These are phyloP conservation scores for Rhegmatorhina hoffmannsi DNA, from an alignment of 2,113 vertebrate species.

Conservation along the genomic window DNA sequence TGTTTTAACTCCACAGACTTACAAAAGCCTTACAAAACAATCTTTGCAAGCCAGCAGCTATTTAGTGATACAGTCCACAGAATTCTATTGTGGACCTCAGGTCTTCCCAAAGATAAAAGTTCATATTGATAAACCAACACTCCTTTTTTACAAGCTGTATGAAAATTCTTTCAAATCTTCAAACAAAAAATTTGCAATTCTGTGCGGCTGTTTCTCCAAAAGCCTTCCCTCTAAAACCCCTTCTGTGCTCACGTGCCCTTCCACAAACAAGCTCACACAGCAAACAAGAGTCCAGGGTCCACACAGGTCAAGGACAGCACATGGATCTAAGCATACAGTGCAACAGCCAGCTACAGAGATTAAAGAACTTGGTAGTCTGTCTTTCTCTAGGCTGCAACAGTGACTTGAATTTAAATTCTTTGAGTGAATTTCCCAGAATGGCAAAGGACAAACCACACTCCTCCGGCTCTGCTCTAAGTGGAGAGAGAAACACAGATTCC, in stretches of 20 bases:
- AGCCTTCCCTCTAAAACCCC: not conserved
- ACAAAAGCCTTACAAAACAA: not conserved
- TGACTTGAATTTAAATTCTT: not conserved
- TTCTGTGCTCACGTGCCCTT: not conserved
- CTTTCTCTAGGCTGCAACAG: not conserved
- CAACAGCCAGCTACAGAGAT: slow-evolving; percentile 10
- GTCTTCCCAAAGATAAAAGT: not conserved
- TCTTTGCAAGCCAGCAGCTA: not conserved
- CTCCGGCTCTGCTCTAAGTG: not conserved
- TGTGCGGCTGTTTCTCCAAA: not conserved
- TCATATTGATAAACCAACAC: not conserved
- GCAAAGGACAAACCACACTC: not conserved
- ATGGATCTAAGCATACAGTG: not conserved
- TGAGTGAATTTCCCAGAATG: not conserved
- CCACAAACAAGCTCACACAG: not conserved
- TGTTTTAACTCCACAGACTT: not conserved
- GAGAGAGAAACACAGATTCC: not conserved
- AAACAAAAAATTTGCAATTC: not conserved
- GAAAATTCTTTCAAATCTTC: not conserved
- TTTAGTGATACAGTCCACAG: not conserved
- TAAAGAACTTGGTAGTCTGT: not conserved
- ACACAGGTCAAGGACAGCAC: slow-evolving; percentile 29
- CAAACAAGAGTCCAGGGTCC: slow-evolving; percentile 46
- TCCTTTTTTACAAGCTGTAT: not conserved
- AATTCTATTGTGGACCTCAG: not conserved